phyloP scores from a whole-genome alignment of 2,888 invertebrate genomes.

The Mimumesa dahlbomi region DNA sequence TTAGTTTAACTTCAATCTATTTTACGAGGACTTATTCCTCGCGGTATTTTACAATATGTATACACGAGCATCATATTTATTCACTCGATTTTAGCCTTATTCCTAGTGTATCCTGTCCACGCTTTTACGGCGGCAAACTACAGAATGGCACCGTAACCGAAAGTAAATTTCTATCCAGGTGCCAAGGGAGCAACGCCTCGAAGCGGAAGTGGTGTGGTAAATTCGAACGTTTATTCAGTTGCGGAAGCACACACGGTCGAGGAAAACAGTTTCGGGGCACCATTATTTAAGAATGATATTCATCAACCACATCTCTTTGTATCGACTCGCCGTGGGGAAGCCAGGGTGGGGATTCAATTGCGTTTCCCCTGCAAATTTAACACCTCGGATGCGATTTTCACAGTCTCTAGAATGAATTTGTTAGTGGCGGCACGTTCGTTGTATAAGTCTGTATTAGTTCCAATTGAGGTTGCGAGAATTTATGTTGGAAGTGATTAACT shows the following conservation, averaged over 20 bases:
- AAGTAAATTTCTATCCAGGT: slow-evolving; percentile 41
- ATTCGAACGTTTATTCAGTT: slow-evolving; percentile 53
- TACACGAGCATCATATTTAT: no score
- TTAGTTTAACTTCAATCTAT: no score
- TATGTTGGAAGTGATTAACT: no score
- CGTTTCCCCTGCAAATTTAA: slow-evolving; percentile 11
- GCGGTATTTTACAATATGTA: no score
- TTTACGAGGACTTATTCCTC: no score
- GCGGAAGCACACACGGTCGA: slow-evolving; percentile 20
- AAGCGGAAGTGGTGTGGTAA: slow-evolving; percentile 35
- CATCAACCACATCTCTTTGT: slow-evolving; percentile 23
- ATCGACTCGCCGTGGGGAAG: slow-evolving; percentile 9
- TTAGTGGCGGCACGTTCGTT: no score
- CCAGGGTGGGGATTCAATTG: slow-evolving; percentile 10
- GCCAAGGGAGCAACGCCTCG: slow-evolving; percentile 5
- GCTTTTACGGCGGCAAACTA: slow-evolving; percentile 41
- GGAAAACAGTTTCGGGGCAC: slow-evolving; percentile 8
- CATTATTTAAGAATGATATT: slow-evolving; percentile 33
- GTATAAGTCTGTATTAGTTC: no score
- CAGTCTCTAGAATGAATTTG: no score
- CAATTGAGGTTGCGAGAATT: no score
- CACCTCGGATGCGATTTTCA: slow-evolving; percentile 1
- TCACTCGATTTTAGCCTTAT: no score
- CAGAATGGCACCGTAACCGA: slow-evolving; percentile 27
- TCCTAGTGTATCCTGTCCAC: slow-evolving; percentile 31